phyloP scores from a whole-genome alignment of 2,797 vertebrate species.

The Lates japonicus region DNA sequence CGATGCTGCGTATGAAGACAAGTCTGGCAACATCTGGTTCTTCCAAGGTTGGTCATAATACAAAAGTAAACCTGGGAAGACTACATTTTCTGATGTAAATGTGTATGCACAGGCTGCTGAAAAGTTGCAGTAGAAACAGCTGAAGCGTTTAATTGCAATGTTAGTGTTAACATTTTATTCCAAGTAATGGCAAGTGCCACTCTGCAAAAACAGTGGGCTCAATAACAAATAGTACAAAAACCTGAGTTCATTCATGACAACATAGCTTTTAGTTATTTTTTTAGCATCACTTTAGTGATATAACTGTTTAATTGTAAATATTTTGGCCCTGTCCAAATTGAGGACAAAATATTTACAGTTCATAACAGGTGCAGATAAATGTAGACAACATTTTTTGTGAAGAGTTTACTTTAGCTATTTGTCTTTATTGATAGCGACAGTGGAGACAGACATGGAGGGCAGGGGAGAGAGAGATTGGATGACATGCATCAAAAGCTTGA shows the following conservation, averaged over 20 bases:
- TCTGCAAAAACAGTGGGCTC: background rate
- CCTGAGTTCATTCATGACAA: background rate
- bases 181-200: background rate
- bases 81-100: background rate
- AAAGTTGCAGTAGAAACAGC: background rate
- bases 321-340: background rate
- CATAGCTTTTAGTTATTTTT: background rate
- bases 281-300: background rate
- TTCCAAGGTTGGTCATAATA: conserved; percentile 89
- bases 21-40: conserved; percentile 95
- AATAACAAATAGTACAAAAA: background rate
- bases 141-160: no score
- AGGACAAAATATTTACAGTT: background rate
- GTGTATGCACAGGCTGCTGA: background rate
- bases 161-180: no score
- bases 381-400: no score
- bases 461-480: no score
- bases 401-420: no score
- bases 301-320: background rate
- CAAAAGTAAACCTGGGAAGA: background rate
- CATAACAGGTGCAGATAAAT: background rate
- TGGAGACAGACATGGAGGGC: no score
- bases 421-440: no score
- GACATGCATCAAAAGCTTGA: no score
- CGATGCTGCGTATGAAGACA: conserved; percentile 93